Percentiles rank a stretch among this genome's conserved stretches.
phyloP scores from a whole-genome alignment of 2,888 invertebrate genomes.

The Caenorhabditis sp. region DNA sequence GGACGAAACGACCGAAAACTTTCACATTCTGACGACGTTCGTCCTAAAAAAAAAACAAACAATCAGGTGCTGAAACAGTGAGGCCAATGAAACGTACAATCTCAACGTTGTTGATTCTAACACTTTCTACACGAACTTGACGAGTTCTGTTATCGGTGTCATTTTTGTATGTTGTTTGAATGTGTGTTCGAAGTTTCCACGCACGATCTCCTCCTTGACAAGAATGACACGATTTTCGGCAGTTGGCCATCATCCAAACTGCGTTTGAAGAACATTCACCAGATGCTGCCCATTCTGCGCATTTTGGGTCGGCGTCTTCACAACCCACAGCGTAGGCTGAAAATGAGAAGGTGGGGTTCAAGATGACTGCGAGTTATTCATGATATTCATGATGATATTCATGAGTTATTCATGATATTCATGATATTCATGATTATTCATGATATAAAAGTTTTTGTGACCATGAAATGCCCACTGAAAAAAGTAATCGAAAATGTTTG shows the following conservation, averaged over 20 bases:
- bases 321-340: constrained; percentile 47
- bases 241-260: constrained; percentile 72
- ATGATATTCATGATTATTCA: too few relatives aligned
- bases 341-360: too few relatives aligned
- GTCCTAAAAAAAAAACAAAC: constrained; percentile 56
- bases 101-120: constrained; percentile 68
- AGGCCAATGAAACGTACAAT: constrained; percentile 46
- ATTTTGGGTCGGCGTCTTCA: constrained; percentile 69
- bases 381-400: too few relatives aligned
- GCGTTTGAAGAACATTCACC: constrained; percentile 71
- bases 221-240: constrained; percentile 69
- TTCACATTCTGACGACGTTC: constrained; percentile 66
- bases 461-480: too few relatives aligned
- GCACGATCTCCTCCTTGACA: constrained; percentile 71
- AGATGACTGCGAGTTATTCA: too few relatives aligned
- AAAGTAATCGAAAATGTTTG: too few relatives aligned
- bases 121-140: constrained; percentile 65
- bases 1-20: constrained; percentile 67
- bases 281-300: constrained; percentile 68
- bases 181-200: constrained; percentile 67
- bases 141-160: constrained; percentile 51
- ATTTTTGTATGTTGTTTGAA: constrained; percentile 65
- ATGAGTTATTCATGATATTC: too few relatives aligned
- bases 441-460: too few relatives aligned
- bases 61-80: not conserved